These are phyloP conservation scores for Perca fluviatilis DNA, from an alignment of 2,113 vertebrate genomes.

Conservation along the genomic window DNA sequence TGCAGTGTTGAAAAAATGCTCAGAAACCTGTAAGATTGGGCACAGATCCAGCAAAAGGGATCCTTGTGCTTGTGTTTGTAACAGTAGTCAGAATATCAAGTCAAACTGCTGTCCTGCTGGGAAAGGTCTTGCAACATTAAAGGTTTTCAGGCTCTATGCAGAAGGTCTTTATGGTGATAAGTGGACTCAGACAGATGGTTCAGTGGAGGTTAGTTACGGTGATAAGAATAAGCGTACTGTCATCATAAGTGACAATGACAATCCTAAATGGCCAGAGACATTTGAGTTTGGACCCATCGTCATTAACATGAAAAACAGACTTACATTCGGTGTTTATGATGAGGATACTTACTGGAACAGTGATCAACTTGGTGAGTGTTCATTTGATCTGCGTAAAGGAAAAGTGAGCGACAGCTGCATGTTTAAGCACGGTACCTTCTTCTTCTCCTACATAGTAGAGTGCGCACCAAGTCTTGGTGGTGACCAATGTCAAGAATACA, in stretches of 20 bases:
- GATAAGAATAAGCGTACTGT: not conserved
- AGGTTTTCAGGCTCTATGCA: constrained; percentile 68
- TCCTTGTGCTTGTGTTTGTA: constrained; percentile 83
- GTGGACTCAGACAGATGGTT: constrained; percentile 57
- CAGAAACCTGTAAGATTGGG: constrained; percentile 63
- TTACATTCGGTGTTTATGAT: constrained; percentile 82
- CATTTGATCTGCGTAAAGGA: constrained; percentile 37
- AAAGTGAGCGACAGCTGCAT: constrained; percentile 5
- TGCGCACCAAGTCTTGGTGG: constrained; percentile 82
- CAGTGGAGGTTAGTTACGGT: constrained; percentile 70
- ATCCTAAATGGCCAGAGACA: constrained; percentile 69
- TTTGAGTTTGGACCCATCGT: constrained; percentile 75
- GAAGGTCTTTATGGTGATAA: constrained; percentile 71
- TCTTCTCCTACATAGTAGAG: constrained; percentile 60
- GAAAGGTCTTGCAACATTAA: constrained; percentile 79
- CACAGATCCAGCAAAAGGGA: constrained; percentile 44
- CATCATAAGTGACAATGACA: constrained; percentile 68
- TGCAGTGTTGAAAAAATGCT: constrained; percentile 78
- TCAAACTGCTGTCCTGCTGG: constrained; percentile 83
- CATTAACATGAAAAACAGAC: constrained; percentile 31
- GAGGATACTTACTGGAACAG: constrained; percentile 69
- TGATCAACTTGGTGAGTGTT: constrained; percentile 78
- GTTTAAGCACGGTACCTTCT: constrained; percentile 73
- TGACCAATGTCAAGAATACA: constrained; percentile 72
- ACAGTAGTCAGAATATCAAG: constrained; percentile 12